Evolutionary conservation across 2,797 vertebrate genomes (phyloP).

Genomic region (Semotilus atromaculatus): DNA sequence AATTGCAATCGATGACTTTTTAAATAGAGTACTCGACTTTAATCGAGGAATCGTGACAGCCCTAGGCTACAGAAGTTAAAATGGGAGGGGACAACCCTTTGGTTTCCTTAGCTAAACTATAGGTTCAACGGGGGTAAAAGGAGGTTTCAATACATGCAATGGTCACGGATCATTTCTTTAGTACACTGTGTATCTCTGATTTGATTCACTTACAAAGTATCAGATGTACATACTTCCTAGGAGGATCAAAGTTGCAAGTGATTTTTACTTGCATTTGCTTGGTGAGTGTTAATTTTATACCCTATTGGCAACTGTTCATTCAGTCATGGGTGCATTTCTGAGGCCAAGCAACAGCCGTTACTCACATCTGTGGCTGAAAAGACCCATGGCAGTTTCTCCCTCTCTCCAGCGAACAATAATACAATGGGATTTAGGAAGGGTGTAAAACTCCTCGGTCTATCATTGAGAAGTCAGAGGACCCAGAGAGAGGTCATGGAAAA

Average conservation of each 20-base stretch:
- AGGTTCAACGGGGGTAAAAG: background rate
- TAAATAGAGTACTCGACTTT: too few relatives aligned
- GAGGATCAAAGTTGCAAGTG: background rate
- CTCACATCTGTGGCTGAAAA: slow-evolving; percentile 42
- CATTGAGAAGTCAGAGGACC: slow-evolving; percentile 53
- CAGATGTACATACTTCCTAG: background rate
- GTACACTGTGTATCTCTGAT: background rate
- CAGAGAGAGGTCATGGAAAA: slow-evolving; percentile 59
- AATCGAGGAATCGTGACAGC: too few relatives aligned
- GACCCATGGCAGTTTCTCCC: slow-evolving; percentile 4
- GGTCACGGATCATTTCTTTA: background rate
- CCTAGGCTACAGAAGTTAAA: background rate
- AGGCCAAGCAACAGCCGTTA: slow-evolving; percentile 15
- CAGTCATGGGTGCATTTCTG: slow-evolving; percentile 33
- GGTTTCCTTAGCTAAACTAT: background rate
- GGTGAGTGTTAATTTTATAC: background rate
- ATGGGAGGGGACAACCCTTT: background rate
- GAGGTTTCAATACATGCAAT: background rate
- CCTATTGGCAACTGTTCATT: background rate
- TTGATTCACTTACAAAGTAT: background rate
- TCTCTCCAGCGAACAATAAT: slow-evolving; percentile 32
- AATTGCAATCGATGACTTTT: too few relatives aligned
- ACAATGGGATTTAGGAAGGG: slow-evolving; percentile 20
- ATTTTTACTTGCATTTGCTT: background rate
- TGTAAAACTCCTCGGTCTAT: slow-evolving; percentile 40